Base-by-base conservation (phyloP, 2,888 invertebrate species). In the Chouioia cunea region DNA sequence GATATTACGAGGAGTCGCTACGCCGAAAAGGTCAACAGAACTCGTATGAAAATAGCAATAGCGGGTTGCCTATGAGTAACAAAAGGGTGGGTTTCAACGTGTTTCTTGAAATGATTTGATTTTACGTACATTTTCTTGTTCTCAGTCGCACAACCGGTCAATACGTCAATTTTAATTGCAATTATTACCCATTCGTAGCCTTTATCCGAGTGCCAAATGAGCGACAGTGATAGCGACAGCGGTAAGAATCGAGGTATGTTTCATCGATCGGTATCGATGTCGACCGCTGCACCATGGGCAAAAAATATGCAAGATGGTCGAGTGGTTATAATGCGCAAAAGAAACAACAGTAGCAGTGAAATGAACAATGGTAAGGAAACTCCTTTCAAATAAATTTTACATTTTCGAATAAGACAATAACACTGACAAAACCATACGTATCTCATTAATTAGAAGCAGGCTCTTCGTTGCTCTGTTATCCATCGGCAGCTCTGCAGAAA, bases 231-330 rank as follows among this genome's bases (percentile, higher is more conserved):
- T 74, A 85, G 86, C 16, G 89, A 89, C 52, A 84, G 86, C 65
- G 84, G 84, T 14, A 88, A 88, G 70, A 88, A 79, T 77, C 88
- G 89, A 67, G 87, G 91, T 15, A 88, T 91, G 63, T 94, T 96
- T 76, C 95, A 94, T 80, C 90, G 96, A 77, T 96, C 95, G 0
- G 93, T 95, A 74, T 96, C 96, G 0, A 95, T 96, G 93, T 95
- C 95, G 12, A 90, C 90, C 12, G 90, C 91, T 1, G 89, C 89
- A 4, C 89, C 90, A 0, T 90, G 85, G 89, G 89, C 85, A 65
- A 89, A 84, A 85, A 89, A 88, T 67, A 89, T 89, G 20, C 87
- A 87, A 62, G 90, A 90, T 73, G 88, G 89, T 3, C 84, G 90
- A 62, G 86, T 90, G 4, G 83, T 89, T 53, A 89, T 90, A 87